Percentiles rank a stretch among this genome's conserved stretches.
Evolutionary conservation across 2,797 vertebrate species (phyloP).

Genomic region (Thunnus albacares): DNA sequence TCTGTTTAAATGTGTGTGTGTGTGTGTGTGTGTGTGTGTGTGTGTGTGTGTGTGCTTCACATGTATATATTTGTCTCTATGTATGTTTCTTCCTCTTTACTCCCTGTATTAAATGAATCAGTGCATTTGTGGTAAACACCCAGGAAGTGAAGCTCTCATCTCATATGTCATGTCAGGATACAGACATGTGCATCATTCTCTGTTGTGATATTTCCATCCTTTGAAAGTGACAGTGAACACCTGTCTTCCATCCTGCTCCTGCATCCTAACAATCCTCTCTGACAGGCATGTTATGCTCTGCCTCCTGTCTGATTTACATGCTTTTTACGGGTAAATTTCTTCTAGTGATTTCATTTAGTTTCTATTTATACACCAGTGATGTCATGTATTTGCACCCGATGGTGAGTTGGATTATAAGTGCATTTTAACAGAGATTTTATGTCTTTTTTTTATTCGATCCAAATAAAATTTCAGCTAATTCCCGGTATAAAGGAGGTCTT

Average conservation of each 20-base stretch:
- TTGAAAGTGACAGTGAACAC: slow-evolving; percentile 9
- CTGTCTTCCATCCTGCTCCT: slow-evolving; percentile 1
- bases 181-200: slow-evolving; percentile 4
- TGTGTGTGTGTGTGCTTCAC: neutral
- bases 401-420: neutral
- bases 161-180: neutral
- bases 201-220: neutral
- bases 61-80: neutral
- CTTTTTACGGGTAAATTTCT: neutral
- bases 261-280: neutral
- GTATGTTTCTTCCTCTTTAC: neutral
- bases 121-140: slow-evolving; percentile 1
- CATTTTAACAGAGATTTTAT: neutral
- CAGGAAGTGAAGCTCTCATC: neutral
- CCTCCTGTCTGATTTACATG: slow-evolving; percentile 2
- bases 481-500: neutral
- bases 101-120: neutral
- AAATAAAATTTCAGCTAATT: neutral
- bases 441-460: neutral
- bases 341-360: neutral
- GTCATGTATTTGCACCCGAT: neutral
- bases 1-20: neutral
- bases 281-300: neutral
- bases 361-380: neutral
- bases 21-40: neutral